Conservation (phyloP, 2,797 vertebrate genomes). For the Prunella strophiata region DNA sequence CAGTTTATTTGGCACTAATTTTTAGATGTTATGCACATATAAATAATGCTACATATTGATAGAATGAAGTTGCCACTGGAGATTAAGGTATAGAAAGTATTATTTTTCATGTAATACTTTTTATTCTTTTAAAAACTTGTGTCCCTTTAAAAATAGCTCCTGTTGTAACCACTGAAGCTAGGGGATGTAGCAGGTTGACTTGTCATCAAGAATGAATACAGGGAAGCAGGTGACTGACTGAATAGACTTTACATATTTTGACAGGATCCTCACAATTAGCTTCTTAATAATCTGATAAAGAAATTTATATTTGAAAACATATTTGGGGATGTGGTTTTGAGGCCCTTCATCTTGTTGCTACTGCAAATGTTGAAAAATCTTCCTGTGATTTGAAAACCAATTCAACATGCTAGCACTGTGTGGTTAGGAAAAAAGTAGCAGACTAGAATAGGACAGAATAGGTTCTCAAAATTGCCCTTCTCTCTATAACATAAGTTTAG, state of each 20-base stretch:
- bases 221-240: background rate
- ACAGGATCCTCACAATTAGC: background rate
- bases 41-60: background rate
- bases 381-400: background rate
- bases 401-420: background rate
- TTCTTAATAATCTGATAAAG: background rate
- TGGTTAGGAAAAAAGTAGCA: background rate
- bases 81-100: constrained; percentile 3
- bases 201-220: background rate
- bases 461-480: background rate
- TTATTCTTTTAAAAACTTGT: background rate
- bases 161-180: background rate
- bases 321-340: background rate
- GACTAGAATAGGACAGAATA: background rate
- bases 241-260: background rate
- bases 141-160: background rate
- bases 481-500: background rate
- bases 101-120: background rate
- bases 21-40: background rate
- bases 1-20: background rate
- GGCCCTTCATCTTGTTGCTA: background rate
- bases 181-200: background rate
- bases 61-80: constrained; percentile 6
- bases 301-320: background rate
- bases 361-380: background rate